A percentile compares a stretch with the other conserved stretches of the same genome.
phyloP scores from a whole-genome alignment of 2,797 vertebrate genomes.

The Urophycis tenuis region DNA sequence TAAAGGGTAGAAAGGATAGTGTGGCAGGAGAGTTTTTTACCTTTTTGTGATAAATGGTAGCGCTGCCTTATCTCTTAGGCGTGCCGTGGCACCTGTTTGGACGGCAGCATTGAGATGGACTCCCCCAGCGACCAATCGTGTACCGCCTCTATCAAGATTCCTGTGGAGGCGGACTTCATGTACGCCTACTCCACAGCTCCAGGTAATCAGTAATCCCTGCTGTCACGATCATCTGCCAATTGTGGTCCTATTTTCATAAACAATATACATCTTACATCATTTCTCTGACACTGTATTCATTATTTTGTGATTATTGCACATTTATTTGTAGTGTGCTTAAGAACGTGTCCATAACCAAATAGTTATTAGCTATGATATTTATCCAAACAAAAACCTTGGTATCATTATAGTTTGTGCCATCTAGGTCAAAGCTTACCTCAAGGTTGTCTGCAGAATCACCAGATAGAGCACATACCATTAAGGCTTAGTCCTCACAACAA shows the following conservation, averaged over 20 bases:
- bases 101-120: conserved; percentile 75
- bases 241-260: neutral
- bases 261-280: neutral
- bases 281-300: neutral
- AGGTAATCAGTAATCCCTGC: conserved; percentile 60
- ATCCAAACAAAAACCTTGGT: neutral
- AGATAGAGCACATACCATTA: too few relatives aligned
- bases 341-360: neutral
- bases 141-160: conserved; percentile 78
- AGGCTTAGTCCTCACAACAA: too few relatives aligned
- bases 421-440: too few relatives aligned
- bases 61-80: conserved; percentile 64
- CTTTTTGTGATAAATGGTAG: too few relatives aligned
- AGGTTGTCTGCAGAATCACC: too few relatives aligned
- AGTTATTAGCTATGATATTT: neutral
- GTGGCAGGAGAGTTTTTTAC: too few relatives aligned
- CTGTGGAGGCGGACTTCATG: conserved; percentile 89
- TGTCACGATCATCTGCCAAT: neutral
- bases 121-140: conserved; percentile 38
- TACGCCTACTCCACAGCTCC: conserved; percentile 88
- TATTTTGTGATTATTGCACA: neutral
- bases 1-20: too few relatives aligned
- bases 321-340: neutral
- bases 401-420: neutral
- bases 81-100: conserved; percentile 77